Conservation (phyloP, 2,888 invertebrate genomes). For the Kuschelorhynchus macadamiae region DNA sequence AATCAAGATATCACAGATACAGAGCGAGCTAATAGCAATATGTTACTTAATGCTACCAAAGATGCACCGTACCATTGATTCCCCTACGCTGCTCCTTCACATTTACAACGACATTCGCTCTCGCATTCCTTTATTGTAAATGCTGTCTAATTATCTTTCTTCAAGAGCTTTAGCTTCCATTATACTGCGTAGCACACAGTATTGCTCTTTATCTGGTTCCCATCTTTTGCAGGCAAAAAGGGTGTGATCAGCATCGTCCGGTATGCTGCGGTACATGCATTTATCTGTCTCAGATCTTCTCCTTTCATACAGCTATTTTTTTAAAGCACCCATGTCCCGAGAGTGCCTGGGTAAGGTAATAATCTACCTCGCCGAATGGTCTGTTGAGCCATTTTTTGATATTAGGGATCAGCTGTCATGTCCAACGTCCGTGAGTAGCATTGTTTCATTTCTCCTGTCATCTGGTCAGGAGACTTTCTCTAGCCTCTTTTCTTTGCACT, state of each 20-base stretch:
- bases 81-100: no score
- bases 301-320: background rate
- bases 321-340: background rate
- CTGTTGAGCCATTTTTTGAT: background rate
- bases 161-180: no score
- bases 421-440: background rate
- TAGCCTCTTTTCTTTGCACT: background rate
- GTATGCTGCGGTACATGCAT: background rate
- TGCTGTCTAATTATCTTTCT: no score
- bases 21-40: no score
- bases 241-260: conserved; percentile 3
- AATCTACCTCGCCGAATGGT: background rate
- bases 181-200: no score
- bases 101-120: no score
- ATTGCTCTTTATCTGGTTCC: no score
- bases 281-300: background rate
- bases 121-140: no score
- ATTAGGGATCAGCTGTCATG: background rate
- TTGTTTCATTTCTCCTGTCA: background rate
- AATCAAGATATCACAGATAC: no score
- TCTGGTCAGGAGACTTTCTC: background rate
- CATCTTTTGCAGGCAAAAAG: no score
- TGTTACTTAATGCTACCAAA: no score
- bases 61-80: no score
- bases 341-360: background rate